These are phyloP conservation scores for Apistogramma diplotaenia DNA, from an alignment of 2,113 vertebrate species.

Conservation along the genomic window DNA sequence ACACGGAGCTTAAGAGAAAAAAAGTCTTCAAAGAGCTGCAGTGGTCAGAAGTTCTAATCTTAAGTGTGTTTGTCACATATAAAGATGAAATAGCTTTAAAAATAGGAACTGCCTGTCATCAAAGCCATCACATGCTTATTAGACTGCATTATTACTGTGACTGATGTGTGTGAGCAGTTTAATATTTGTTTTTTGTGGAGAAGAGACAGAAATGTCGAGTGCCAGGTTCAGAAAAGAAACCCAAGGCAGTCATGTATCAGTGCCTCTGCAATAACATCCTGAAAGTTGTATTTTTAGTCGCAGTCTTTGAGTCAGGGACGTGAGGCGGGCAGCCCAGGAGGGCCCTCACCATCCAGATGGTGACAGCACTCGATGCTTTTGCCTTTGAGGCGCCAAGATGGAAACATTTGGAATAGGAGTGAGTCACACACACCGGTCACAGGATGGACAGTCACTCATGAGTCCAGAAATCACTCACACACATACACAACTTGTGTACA, in stretches of 20 bases:
- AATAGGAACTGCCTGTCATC: slow-evolving; percentile 38
- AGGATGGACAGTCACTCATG: slow-evolving; percentile 47
- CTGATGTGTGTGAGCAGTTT: slow-evolving; percentile 58
- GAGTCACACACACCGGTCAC: slow-evolving; percentile 65
- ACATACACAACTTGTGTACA: background rate
- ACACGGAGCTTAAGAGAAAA: background rate
- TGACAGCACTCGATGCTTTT: slow-evolving; percentile 44
- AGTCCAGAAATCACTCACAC: slow-evolving; percentile 23
- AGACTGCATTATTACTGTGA: slow-evolving; percentile 45
- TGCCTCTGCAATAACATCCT: slow-evolving; percentile 72
- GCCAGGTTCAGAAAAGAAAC: slow-evolving; percentile 45
- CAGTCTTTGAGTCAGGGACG: slow-evolving; percentile 46
- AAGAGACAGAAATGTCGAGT: slow-evolving; percentile 43
- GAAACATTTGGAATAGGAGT: slow-evolving; percentile 60
- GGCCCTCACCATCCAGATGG: slow-evolving; percentile 38
- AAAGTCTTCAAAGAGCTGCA: background rate
- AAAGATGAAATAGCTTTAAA: background rate
- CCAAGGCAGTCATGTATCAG: slow-evolving; percentile 58
- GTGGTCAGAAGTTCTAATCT: background rate
- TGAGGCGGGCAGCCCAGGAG: slow-evolving; percentile 36
- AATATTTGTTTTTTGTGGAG: slow-evolving; percentile 60
- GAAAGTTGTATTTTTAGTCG: slow-evolving; percentile 67
- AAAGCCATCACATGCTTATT: slow-evolving; percentile 30
- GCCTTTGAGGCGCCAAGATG: slow-evolving; percentile 50
- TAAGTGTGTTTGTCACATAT: background rate